phyloP scores from a whole-genome alignment of 1,140 invertebrate genomes.

The Triops cancriformis region DNA sequence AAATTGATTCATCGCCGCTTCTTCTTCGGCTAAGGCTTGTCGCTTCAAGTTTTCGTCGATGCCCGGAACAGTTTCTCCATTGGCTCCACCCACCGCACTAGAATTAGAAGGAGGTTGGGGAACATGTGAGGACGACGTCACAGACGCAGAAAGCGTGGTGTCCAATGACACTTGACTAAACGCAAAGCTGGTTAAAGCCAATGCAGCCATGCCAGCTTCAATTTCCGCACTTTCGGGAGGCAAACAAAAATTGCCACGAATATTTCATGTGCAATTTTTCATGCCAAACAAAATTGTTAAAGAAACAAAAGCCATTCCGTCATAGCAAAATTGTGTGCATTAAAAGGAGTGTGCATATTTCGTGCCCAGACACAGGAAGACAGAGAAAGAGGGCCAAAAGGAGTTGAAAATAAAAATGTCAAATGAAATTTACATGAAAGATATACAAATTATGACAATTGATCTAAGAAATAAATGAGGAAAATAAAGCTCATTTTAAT shows the following conservation, averaged over 20 bases:
- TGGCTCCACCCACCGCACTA: slow-evolving; percentile 1
- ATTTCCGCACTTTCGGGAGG: slow-evolving; percentile 57
- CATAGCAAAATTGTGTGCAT: too few relatives aligned
- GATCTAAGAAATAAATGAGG: too few relatives aligned
- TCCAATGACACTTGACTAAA: slow-evolving; percentile 43
- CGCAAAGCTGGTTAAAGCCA: slow-evolving; percentile 76
- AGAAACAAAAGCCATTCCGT: too few relatives aligned
- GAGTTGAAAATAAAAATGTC: too few relatives aligned
- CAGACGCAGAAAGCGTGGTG: slow-evolving; percentile 33
- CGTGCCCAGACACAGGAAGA: too few relatives aligned
- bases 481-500: too few relatives aligned
- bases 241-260: too few relatives aligned
- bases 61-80: slow-evolving; percentile 47
- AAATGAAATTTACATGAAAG: neutral
- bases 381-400: too few relatives aligned
- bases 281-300: too few relatives aligned
- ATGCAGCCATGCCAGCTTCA: slow-evolving; percentile 77
- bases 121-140: slow-evolving; percentile 28
- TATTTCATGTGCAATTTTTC: too few relatives aligned
- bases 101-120: neutral
- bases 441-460: too few relatives aligned
- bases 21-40: slow-evolving; percentile 85
- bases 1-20: slow-evolving; percentile 87
- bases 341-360: too few relatives aligned
- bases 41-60: slow-evolving; percentile 77